phyloP scores from a whole-genome alignment of 2,797 vertebrate species.

The Ctenopoma multispine region DNA sequence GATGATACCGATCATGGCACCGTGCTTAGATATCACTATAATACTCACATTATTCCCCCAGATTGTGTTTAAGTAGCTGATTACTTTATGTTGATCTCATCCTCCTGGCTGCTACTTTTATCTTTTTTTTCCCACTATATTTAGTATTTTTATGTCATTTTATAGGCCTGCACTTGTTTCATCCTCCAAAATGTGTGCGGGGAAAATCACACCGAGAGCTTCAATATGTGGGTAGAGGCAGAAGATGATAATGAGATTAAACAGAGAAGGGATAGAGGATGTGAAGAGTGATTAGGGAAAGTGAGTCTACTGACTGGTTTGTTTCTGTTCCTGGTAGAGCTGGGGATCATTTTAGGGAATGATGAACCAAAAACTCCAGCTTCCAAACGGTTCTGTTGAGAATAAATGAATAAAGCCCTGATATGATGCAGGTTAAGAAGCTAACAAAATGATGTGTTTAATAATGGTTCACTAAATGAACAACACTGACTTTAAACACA shows the following conservation, averaged over 20 bases:
- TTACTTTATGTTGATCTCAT: slow-evolving; percentile 28
- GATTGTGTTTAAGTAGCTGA: slow-evolving; percentile 6
- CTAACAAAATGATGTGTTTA: background rate
- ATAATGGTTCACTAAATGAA: background rate
- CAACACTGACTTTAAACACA: background rate
- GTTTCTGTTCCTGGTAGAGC: background rate
- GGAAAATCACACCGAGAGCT: background rate
- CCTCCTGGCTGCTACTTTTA: slow-evolving; percentile 11
- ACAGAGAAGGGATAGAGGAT: slow-evolving; percentile 28
- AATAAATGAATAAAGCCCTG: background rate
- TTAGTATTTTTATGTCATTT: background rate
- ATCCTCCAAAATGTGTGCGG: background rate
- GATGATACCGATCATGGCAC: background rate
- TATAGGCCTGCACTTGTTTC: background rate
- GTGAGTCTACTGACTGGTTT: background rate
- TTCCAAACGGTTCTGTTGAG: background rate
- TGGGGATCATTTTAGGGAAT: background rate
- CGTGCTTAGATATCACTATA: background rate
- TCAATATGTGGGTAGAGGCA: background rate
- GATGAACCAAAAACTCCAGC: background rate
- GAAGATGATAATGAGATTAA: slow-evolving; percentile 23
- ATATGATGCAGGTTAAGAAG: background rate
- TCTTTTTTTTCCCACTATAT: background rate
- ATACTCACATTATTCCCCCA: background rate
- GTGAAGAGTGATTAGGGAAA: slow-evolving; percentile 10